Percentiles rank a stretch among this genome's conserved stretches.
phyloP scores from a whole-genome alignment of 1,140 invertebrate genomes.

The Limonius californicus region DNA sequence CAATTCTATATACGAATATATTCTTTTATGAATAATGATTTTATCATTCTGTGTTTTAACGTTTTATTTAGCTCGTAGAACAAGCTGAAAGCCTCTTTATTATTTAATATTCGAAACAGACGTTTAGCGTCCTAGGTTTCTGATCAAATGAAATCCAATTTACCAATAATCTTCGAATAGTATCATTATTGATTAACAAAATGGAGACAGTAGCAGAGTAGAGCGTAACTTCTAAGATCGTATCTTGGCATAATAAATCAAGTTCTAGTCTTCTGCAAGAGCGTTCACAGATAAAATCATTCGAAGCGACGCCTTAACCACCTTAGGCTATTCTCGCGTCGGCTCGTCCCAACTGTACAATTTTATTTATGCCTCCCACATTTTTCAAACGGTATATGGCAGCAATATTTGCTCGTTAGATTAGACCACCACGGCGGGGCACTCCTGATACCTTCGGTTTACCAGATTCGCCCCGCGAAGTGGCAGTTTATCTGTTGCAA shows the following conservation, averaged over 20 bases:
- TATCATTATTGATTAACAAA: slow-evolving; percentile 23
- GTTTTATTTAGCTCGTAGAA: too few relatives aligned
- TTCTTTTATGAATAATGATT: too few relatives aligned
- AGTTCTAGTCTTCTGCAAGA: slow-evolving; percentile 41
- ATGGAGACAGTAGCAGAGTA: slow-evolving; percentile 30
- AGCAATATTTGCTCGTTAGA: slow-evolving; percentile 2
- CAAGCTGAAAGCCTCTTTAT: too few relatives aligned
- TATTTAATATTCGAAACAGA: too few relatives aligned
- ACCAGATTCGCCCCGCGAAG: background rate
- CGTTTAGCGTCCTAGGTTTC: background rate
- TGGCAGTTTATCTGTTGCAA: background rate
- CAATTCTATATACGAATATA: too few relatives aligned
- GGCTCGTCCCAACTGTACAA: slow-evolving; percentile 39
- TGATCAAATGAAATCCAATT: background rate
- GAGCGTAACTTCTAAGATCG: slow-evolving; percentile 41
- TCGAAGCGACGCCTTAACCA: slow-evolving; percentile 38
- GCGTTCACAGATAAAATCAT: slow-evolving; percentile 41
- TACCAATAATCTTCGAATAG: slow-evolving; percentile 17
- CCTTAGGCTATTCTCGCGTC: slow-evolving; percentile 41
- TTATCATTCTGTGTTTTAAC: too few relatives aligned
- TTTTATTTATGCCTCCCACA: slow-evolving; percentile 40
- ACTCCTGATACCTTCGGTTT: background rate
- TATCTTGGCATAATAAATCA: slow-evolving; percentile 43
- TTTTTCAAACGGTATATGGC: slow-evolving; percentile 29
- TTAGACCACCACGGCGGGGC: background rate